Conservation (phyloP, 2,113 vertebrate genomes). For the Vidua chalybeata region DNA sequence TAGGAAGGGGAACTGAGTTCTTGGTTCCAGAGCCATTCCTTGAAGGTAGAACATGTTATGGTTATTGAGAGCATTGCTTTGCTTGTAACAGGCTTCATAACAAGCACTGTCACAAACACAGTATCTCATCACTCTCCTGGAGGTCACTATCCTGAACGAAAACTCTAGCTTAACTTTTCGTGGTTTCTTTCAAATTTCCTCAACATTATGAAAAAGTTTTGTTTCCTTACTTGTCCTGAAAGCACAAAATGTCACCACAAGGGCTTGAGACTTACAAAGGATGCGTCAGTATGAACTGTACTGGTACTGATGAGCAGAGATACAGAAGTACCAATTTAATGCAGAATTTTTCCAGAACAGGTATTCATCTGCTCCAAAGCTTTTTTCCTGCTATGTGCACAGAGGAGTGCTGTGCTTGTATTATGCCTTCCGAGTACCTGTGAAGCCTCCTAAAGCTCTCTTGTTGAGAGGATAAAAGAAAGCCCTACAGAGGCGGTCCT, state of each 20-base stretch:
- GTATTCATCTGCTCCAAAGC: not conserved
- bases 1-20: not conserved
- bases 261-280: not conserved
- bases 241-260: not conserved
- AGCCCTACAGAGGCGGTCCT: not conserved
- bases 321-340: not conserved
- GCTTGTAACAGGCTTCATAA: not conserved
- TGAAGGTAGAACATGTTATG: not conserved
- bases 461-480: not conserved
- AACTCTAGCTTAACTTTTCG: not conserved
- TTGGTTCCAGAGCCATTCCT: not conserved
- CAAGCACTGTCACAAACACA: not conserved
- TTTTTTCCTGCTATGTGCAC: not conserved
- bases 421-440: not conserved
- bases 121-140: not conserved
- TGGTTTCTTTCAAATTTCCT: not conserved
- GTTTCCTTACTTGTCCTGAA: not conserved
- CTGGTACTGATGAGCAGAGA: not conserved
- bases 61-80: not conserved
- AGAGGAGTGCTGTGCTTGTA: not conserved
- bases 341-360: not conserved
- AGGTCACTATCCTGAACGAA: not conserved
- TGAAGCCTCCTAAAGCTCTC: not conserved
- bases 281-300: not conserved
- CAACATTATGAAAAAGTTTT: not conserved